These are phyloP conservation scores for Tarsius wallacei DNA, from an alignment of 2,797 vertebrate species.

Conservation along the genomic window DNA sequence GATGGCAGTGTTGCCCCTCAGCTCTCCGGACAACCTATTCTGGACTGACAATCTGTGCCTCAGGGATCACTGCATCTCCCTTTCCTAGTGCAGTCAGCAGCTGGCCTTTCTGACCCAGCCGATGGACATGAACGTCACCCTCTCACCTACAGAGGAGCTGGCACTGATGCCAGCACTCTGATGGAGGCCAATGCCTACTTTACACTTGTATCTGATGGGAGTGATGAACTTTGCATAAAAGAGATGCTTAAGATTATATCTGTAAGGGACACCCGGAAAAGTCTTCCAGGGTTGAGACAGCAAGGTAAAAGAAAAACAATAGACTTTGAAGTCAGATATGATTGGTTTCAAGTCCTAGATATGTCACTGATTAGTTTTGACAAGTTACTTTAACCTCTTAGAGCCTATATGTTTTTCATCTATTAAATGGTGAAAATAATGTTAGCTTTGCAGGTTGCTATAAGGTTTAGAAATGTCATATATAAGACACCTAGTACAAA, in stretches of 20 bases:
- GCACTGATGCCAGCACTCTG: background rate
- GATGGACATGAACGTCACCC: too few species aligned
- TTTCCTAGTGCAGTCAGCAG: background rate
- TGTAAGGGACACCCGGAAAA: background rate
- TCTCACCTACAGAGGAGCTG: background rate
- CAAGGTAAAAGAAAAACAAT: background rate
- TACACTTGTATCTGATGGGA: background rate
- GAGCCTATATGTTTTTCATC: conserved; percentile 60
- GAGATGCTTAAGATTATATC: background rate
- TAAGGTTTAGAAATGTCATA: background rate
- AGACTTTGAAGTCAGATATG: background rate
- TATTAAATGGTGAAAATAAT: conserved; percentile 48
- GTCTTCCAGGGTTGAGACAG: background rate
- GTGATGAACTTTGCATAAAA: background rate
- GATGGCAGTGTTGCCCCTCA: background rate
- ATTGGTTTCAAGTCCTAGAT: background rate
- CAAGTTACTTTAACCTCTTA: conserved; percentile 68
- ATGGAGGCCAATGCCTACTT: too few species aligned
- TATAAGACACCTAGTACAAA: background rate
- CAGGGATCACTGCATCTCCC: background rate
- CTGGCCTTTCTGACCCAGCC: background rate
- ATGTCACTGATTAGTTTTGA: background rate
- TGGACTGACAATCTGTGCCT: background rate
- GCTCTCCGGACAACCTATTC: background rate
- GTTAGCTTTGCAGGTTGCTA: background rate